phyloP scores from a whole-genome alignment of 2,797 vertebrate species.

The Saxicola maurus region DNA sequence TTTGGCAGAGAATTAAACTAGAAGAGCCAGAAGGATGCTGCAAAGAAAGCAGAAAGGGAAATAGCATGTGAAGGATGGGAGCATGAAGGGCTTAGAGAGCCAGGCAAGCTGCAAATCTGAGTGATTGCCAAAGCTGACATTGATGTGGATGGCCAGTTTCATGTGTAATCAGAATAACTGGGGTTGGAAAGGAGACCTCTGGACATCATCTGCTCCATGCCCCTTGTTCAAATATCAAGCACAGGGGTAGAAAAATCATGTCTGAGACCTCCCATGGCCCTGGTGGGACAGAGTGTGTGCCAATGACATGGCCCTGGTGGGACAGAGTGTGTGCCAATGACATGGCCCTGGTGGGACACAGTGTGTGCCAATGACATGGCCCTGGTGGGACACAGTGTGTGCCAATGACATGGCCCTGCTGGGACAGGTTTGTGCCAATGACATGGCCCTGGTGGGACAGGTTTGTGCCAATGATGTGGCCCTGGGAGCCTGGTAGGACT shows the following conservation, averaged over 20 bases:
- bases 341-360: too few relatives aligned
- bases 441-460: background rate
- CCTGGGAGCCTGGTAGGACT: background rate
- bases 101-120: background rate
- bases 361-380: fast-evolving
- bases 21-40: background rate
- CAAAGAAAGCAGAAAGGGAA: background rate
- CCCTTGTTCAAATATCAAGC: background rate
- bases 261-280: background rate
- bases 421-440: background rate
- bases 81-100: background rate
- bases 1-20: background rate
- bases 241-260: background rate
- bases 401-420: background rate
- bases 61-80: background rate
- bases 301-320: background rate
- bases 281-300: background rate
- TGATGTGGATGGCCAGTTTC: background rate
- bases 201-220: background rate
- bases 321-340: background rate
- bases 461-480: background rate
- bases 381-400: too few relatives aligned
- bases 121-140: background rate
- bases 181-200: background rate
- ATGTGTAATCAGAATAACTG: background rate